Evolutionary conservation across 2,888 invertebrate genomes (phyloP).

Genomic region (Andrena dorsata): DNA sequence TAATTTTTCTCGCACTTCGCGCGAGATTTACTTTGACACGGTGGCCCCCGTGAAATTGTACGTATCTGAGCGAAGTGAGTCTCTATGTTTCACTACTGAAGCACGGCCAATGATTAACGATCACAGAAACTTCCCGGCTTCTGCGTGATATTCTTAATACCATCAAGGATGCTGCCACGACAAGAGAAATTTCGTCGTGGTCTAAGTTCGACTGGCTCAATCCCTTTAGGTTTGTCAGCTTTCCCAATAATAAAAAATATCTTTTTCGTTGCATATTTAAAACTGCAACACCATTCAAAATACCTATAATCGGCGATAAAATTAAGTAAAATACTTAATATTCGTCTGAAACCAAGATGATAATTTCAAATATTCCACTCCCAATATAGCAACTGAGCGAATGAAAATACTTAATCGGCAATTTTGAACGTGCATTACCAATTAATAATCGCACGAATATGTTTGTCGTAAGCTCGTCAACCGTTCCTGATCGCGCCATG

Average conservation of each 20-base stretch:
- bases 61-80: constrained; percentile 52
- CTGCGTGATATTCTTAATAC: constrained; percentile 42
- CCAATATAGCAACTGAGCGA: neutral
- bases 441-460: constrained; percentile 54
- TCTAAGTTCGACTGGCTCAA: constrained; percentile 3
- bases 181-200: constrained; percentile 31
- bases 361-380: constrained; percentile 11
- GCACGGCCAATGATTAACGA: constrained; percentile 51
- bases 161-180: constrained; percentile 4
- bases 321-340: too few species aligned
- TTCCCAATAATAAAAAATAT: neutral
- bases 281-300: too few species aligned
- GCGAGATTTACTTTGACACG: constrained; percentile 72
- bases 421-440: constrained; percentile 39
- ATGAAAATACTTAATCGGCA: constrained; percentile 26
- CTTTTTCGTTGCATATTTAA: too few species aligned
- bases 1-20: constrained; percentile 74
- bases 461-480: constrained; percentile 48
- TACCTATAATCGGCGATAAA: too few species aligned
- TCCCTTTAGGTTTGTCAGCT: neutral
- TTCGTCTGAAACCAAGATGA: neutral
- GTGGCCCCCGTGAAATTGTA: constrained; percentile 65
- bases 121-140: constrained; percentile 38
- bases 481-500: constrained; percentile 30
- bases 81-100: constrained; percentile 35